Percentiles rank a stretch among this genome's conserved stretches.
phyloP scores from a whole-genome alignment of 53 echinoderm and acorn worm species.

The Echinarachnius parma region DNA sequence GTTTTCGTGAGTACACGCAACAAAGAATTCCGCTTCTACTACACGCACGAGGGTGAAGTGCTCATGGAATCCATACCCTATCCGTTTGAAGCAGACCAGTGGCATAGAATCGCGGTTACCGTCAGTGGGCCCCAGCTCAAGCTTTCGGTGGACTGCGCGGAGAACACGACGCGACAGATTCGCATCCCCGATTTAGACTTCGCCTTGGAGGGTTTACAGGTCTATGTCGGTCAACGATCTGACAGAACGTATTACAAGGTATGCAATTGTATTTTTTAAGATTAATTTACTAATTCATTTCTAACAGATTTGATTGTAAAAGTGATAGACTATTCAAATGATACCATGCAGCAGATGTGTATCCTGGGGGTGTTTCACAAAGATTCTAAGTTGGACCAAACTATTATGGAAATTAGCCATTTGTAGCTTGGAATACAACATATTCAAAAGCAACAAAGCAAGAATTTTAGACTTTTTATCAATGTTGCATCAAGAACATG shows the following conservation, averaged over 20 bases:
- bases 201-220: constrained; percentile 48
- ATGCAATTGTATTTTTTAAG: too few species aligned
- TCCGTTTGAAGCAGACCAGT: constrained; percentile 52
- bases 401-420: too few species aligned
- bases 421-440: too few species aligned
- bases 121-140: constrained; percentile 86
- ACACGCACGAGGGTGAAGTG: constrained; percentile 68
- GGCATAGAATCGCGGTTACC: constrained; percentile 75
- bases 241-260: constrained; percentile 84
- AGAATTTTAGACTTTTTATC: too few species aligned
- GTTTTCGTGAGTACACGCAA: constrained; percentile 78
- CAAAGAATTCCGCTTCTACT: constrained; percentile 79
- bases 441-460: too few species aligned
- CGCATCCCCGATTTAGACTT: constrained; percentile 73
- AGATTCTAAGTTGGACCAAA: too few species aligned
- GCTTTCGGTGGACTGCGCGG: constrained; percentile 71
- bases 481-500: too few species aligned
- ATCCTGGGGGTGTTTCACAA: too few species aligned
- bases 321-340: too few species aligned
- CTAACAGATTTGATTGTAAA: too few species aligned
- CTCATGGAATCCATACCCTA: constrained; percentile 50
- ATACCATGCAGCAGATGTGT: too few species aligned
- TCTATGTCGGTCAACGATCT: constrained; percentile 86
- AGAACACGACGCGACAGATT: constrained; percentile 65
- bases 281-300: too few species aligned